Evolutionary conservation across 2,113 vertebrate species (phyloP).

Genomic region (Hemicordylus capensis): DNA sequence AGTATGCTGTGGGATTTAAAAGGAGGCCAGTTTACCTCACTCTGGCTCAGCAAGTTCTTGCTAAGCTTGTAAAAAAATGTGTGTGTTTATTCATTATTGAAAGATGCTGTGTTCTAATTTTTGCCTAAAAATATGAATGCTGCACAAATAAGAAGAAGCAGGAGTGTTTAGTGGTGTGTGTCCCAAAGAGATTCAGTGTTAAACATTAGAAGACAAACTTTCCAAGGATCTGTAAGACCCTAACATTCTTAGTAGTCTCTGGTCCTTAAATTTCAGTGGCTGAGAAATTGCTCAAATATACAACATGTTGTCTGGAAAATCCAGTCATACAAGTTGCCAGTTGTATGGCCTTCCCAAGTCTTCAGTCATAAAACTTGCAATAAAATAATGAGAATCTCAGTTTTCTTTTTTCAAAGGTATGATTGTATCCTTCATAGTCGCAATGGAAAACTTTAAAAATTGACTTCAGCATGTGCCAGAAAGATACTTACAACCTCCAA

Average conservation of each 20-base stretch:
- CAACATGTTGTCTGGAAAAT: neutral
- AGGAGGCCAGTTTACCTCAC: neutral
- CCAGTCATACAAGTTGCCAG: neutral
- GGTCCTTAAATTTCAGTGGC: neutral
- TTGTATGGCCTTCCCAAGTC: neutral
- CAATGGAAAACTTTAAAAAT: neutral
- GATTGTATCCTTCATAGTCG: neutral
- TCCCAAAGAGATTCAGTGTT: neutral
- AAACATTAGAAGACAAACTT: too few species aligned
- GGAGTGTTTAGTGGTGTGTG: neutral
- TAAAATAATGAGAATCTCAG: neutral
- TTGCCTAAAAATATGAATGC: neutral
- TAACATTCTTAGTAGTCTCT: neutral
- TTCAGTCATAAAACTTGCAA: neutral
- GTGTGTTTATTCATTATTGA: constrained; percentile 4
- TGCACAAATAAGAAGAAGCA: neutral
- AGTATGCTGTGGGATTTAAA: neutral
- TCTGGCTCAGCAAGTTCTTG: rapidly evolving
- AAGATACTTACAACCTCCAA: neutral
- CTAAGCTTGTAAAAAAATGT: neutral
- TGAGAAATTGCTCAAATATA: neutral
- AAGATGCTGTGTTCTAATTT: neutral
- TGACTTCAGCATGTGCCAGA: neutral
- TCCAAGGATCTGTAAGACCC: neutral
- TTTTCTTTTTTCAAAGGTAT: neutral